A percentile compares a stretch with the other conserved stretches of the same genome.
Evolutionary conservation across 1,140 invertebrate genomes (phyloP).

Genomic region (Bombus superbus): DNA sequence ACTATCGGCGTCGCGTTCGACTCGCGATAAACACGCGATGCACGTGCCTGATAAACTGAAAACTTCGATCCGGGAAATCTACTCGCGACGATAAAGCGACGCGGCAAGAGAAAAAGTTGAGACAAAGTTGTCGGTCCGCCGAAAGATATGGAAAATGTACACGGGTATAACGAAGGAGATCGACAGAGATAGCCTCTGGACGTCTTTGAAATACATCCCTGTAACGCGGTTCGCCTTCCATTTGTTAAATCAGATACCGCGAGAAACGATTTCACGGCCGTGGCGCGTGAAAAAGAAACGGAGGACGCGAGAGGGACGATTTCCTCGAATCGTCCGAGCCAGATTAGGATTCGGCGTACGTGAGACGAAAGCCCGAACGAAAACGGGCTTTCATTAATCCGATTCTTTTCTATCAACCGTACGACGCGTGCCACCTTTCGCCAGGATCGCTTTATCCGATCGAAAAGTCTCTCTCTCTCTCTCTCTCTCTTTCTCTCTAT

Average conservation of each 20-base stretch:
- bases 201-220: background rate
- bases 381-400: slow-evolving; percentile 60
- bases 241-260: slow-evolving; percentile 28
- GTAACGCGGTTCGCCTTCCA: background rate
- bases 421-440: slow-evolving; percentile 31
- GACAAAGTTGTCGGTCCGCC: background rate
- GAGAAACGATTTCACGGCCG: slow-evolving; percentile 7
- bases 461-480: background rate
- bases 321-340: slow-evolving; percentile 50
- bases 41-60: background rate
- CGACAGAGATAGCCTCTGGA: background rate
- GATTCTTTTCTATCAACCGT: slow-evolving; percentile 43
- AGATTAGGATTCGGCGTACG: slow-evolving; percentile 65
- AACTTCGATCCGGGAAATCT: background rate
- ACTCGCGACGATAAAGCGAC: background rate
- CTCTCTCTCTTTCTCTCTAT: too few relatives aligned
- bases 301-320: slow-evolving; percentile 13
- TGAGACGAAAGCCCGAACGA: slow-evolving; percentile 50
- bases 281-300: slow-evolving; percentile 14
- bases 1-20: background rate
- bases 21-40: background rate
- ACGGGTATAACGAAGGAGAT: background rate
- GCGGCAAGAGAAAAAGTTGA: background rate
- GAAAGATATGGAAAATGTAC: background rate
- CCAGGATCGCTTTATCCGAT: background rate